Conservation (phyloP, 35 echinoderm and acorn worm species). For the Apostichopus parvimensis region DNA sequence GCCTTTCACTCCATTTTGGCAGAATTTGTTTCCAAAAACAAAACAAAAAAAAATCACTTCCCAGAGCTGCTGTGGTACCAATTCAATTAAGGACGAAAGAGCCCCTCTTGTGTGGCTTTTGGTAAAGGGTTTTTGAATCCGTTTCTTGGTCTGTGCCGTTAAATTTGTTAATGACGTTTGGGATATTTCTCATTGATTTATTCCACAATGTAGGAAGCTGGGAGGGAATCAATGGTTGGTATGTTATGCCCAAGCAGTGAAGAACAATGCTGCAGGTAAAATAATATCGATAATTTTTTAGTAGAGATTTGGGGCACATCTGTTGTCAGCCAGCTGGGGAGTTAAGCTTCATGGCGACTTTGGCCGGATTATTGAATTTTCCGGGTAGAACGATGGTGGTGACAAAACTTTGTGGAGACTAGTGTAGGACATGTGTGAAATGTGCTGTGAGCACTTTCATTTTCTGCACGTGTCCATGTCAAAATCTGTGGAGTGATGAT, state of each 20-base stretch:
- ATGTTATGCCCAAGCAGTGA: neutral
- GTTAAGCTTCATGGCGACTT: neutral
- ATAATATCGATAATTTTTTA: constrained; percentile 18
- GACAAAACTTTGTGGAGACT: neutral
- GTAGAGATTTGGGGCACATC: neutral
- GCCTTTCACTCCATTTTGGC: constrained; percentile 2
- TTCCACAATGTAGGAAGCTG: neutral
- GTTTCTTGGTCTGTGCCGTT: neutral
- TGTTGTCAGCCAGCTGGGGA: neutral
- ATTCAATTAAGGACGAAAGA: constrained; percentile 23
- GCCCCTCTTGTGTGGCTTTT: neutral
- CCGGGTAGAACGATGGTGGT: neutral
- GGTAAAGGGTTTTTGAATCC: neutral
- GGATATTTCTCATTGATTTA: neutral
- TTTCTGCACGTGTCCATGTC: too few relatives aligned
- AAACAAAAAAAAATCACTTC: neutral
- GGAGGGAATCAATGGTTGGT: neutral
- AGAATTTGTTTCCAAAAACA: neutral
- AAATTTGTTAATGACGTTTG: constrained; percentile 2
- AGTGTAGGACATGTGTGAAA: neutral
- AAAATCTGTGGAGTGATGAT: too few relatives aligned
- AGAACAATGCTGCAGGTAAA: constrained; percentile 14
- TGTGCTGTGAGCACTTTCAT: neutral
- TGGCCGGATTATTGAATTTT: neutral
- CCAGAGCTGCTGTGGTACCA: neutral